These are phyloP conservation scores for Leptopilina boulardi DNA, from an alignment of 1,140 invertebrate genomes.

Conservation along the genomic window DNA sequence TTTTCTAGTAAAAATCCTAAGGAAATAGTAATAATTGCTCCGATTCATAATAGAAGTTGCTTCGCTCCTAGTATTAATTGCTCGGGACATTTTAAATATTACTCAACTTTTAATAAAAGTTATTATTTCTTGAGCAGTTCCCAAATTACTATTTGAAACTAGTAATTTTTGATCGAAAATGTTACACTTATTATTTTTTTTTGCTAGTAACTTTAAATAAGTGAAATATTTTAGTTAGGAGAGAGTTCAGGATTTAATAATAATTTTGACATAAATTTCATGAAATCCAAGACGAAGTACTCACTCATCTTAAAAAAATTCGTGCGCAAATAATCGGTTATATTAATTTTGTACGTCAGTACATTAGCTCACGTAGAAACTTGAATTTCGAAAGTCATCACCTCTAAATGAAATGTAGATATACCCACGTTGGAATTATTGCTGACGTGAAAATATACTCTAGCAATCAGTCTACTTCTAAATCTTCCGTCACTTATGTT, in stretches of 20 bases:
- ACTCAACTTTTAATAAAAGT: no score
- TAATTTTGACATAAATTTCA: neutral
- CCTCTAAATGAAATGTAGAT: constrained; percentile 18
- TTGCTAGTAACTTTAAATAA: no score
- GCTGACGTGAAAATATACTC: neutral
- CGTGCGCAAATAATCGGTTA: constrained; percentile 12
- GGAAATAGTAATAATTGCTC: no score
- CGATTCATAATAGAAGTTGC: no score
- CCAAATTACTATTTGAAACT: no score
- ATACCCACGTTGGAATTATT: neutral
- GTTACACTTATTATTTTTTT: no score
- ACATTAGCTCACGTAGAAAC: neutral
- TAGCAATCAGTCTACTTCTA: constrained; percentile 4
- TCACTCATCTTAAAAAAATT: constrained; percentile 5
- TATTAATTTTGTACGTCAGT: constrained; percentile 19
- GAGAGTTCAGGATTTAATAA: neutral
- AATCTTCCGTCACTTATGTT: neutral
- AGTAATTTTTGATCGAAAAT: no score
- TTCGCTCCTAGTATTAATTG: no score
- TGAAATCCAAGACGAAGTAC: neutral
- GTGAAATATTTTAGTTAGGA: no score
- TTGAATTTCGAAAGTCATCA: constrained; percentile 7
- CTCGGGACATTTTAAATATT: no score
- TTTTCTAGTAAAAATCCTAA: no score
- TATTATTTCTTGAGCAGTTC: no score